Evolutionary conservation across 2,797 vertebrate genomes (phyloP).

Genomic region (Sternotherus odoratus): DNA sequence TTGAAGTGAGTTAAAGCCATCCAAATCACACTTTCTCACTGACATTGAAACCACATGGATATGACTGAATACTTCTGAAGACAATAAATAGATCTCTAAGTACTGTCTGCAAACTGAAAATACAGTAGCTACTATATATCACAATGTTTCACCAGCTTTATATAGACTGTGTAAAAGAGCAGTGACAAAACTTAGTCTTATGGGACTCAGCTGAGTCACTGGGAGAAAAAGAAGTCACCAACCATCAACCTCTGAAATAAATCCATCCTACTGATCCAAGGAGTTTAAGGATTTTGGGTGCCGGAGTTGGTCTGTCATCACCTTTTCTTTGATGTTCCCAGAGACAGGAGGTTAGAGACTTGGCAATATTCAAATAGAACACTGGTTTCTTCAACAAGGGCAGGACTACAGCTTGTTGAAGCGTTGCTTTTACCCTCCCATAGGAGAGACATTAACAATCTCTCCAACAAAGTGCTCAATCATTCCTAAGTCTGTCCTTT

Average conservation of each 20-base stretch:
- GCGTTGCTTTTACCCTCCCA: neutral
- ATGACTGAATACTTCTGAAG: neutral
- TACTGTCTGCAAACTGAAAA: neutral
- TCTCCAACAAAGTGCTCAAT: neutral
- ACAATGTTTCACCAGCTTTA: neutral
- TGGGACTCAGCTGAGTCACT: neutral
- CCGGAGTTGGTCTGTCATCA: neutral
- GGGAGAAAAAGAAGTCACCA: neutral
- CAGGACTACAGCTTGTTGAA: neutral
- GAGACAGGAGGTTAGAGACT: neutral
- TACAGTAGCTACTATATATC: neutral
- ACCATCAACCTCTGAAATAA: neutral
- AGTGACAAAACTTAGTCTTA: neutral
- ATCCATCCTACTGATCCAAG: neutral
- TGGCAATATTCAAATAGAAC: neutral
- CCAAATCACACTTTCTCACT: neutral
- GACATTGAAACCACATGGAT: neutral
- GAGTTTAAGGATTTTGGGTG: neutral
- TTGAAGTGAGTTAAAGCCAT: neutral
- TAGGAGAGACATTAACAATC: neutral
- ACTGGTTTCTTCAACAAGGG: neutral
- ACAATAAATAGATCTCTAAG: neutral
- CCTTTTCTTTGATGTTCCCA: neutral
- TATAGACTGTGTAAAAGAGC: neutral
- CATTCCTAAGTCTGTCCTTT: neutral